Evolutionary conservation across 30 jellyfish, hydroid and myxozoan species (phyloP).

Genomic region (Chrysaora quinquecirrha): DNA sequence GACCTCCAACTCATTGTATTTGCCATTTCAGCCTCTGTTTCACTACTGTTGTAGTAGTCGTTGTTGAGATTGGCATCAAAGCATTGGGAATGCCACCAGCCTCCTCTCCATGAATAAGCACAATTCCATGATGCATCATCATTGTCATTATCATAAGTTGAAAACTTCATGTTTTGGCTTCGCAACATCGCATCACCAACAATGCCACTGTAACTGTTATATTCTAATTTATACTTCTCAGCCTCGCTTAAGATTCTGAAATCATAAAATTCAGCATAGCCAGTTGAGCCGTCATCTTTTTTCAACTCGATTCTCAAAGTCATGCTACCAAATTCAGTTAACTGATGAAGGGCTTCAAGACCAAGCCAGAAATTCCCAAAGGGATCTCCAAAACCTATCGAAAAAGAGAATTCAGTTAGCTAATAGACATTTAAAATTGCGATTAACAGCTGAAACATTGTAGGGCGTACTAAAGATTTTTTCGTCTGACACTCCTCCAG

Average conservation of each 20-base stretch:
- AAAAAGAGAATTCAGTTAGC: background rate
- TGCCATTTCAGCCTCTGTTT: no score
- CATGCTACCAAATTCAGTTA: background rate
- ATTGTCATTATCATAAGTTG: no score
- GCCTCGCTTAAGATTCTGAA: constrained; percentile 28
- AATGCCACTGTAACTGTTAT: constrained; percentile 19
- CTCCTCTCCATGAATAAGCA: no score
- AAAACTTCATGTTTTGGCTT: constrained; percentile 9
- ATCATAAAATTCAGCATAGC: constrained; percentile 20
- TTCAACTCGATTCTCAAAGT: background rate
- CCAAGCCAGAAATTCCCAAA: background rate
- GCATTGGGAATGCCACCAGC: constrained; percentile 32
- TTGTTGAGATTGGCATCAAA: constrained; percentile 29
- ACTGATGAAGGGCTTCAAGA: no score
- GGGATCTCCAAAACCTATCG: no score
- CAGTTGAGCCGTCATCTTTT: no score
- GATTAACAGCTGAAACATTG: background rate
- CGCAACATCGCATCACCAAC: constrained; percentile 44
- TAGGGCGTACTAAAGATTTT: no score
- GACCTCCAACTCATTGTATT: background rate
- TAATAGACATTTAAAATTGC: background rate
- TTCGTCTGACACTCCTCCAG: background rate
- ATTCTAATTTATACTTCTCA: constrained; percentile 8
- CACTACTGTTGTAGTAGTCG: no score
- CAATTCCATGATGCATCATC: no score